phyloP scores from a whole-genome alignment of 2,797 vertebrate species.

The Protosalanx chinensis region DNA sequence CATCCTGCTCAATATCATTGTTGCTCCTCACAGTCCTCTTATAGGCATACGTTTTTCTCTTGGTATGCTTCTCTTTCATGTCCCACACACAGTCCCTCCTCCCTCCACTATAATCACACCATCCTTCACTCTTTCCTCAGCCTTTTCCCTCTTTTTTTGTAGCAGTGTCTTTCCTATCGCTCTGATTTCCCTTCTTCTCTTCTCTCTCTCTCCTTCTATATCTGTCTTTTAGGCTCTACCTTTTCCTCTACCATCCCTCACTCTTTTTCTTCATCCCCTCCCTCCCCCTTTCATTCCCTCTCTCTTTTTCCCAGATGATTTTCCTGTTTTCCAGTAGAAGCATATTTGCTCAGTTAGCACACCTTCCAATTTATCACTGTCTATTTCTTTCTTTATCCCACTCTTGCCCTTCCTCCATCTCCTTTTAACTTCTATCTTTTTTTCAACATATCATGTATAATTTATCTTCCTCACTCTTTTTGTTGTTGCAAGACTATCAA shows the following conservation, averaged over 20 bases:
- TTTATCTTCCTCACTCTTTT: neutral
- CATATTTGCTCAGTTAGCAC: constrained; percentile 49
- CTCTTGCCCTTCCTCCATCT: constrained; percentile 8
- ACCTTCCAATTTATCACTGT: constrained; percentile 46
- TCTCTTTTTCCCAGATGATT: constrained; percentile 22
- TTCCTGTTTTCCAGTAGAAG: constrained; percentile 35
- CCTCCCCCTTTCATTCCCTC: constrained; percentile 6
- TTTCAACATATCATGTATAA: neutral
- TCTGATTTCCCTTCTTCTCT: neutral
- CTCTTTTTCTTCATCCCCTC: constrained; percentile 3
- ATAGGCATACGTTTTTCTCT: neutral
- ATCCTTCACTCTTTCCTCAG: neutral
- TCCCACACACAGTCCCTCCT: neutral
- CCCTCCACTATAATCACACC: neutral
- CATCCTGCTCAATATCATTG: too few relatives aligned
- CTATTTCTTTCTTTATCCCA: constrained; percentile 12
- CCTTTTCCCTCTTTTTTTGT: neutral
- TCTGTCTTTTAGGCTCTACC: neutral
- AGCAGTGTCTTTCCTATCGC: neutral
- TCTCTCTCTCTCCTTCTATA: neutral
- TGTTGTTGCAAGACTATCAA: neutral
- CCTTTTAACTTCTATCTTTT: neutral
- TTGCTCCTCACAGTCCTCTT: too few relatives aligned
- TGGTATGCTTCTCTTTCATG: neutral
- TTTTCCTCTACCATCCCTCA: neutral